Evolutionary conservation across 2,797 vertebrate genomes (phyloP), one percentile per base, ranked within the genome.

Genomic region (Gobio occitaniae): DNA sequence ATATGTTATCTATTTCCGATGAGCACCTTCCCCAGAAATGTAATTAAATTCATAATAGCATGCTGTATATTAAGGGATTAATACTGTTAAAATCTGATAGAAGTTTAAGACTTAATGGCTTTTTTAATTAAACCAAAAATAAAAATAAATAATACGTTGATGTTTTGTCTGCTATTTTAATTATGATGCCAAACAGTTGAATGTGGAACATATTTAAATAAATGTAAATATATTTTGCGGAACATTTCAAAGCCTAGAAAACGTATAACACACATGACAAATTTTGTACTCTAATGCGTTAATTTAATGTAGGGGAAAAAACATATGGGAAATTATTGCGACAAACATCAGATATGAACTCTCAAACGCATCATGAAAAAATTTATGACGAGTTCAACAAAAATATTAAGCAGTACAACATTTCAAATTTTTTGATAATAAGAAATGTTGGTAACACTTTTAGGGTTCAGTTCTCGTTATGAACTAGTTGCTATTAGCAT

Each of bases 251-350:
- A 71, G 36, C n/a, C 6, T 83, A 74, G 12, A 74, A 72, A 74
- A 16, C 4, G 0, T 65, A 65, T 78, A 41, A 69, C 19, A 80
- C 36, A 13, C 25, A 80, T 80, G 47, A 69, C 32, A 13, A 7
- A 44, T 52, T 15, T 66, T 38, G 79, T 29, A 29, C 25, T 25
- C n/a, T 44, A 38, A 32, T 70, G 11, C 12, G 0, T 17, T 47
- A 6, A 47, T 84, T 87, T 66, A 77, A 85, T 88, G 85, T n/a
- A n/a, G n/a, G n/a, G n/a, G n/a, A n/a, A n/a, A n/a, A n/a, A n/a
- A n/a, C n/a, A n/a, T n/a, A n/a, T n/a, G n/a, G n/a, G 54, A 86
- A 87, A 90, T 88, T 66, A 85, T 63, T 86, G 82, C 38, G 78
- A 86, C 70, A 50, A 66, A 76, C 72, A 87, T 85, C 83, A 82